phyloP scores from a whole-genome alignment of 2,888 invertebrate species.

The Stenodera caucasica region DNA sequence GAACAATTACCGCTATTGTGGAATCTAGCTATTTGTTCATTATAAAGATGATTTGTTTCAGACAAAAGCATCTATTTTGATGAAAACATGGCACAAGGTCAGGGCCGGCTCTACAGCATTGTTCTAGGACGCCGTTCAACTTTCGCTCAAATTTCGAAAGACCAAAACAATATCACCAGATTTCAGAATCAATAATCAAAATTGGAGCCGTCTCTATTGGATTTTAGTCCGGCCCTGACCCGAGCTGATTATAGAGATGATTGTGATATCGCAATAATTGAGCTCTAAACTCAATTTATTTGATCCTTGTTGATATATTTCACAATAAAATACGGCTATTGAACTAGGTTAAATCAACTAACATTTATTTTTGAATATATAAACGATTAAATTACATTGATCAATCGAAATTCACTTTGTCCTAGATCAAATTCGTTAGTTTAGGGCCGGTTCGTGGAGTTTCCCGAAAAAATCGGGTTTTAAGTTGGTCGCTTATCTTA shows the following conservation, averaged over 20 bases:
- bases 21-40: neutral
- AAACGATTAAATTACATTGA: neutral
- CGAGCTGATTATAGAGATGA: neutral
- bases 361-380: neutral
- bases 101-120: neutral
- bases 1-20: too few species aligned
- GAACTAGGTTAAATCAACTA: neutral
- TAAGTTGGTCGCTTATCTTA: neutral
- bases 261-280: too few species aligned
- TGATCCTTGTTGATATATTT: neutral
- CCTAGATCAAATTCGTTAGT: too few species aligned
- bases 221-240: too few species aligned
- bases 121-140: too few species aligned
- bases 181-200: too few species aligned
- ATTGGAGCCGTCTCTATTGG: too few species aligned
- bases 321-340: neutral
- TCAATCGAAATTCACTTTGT: too few species aligned
- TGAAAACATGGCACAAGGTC: neutral
- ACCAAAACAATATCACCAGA: too few species aligned
- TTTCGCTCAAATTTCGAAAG: too few species aligned
- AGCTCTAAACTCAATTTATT: too few species aligned
- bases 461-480: too few species aligned
- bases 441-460: neutral
- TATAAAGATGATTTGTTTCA: neutral
- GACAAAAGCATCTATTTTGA: neutral